Evolutionary conservation across 2,888 invertebrate genomes (phyloP), one percentile per base, ranked within the genome.

Genomic region (Anthophora plumipes): DNA sequence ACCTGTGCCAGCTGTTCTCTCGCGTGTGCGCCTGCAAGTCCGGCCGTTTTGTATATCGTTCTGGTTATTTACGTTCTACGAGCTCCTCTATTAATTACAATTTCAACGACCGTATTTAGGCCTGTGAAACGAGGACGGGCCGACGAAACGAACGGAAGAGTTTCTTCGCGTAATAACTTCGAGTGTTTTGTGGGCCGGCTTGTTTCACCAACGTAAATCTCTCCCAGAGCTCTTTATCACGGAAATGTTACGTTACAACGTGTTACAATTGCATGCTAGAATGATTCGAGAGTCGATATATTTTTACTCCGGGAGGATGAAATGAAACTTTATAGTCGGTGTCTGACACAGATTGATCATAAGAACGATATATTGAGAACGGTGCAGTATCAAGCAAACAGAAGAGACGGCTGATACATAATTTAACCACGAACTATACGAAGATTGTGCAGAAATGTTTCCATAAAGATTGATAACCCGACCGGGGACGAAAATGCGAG

Each of bases 21-120:
- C 80, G 73, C 74, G 69, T 76, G 77, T 64, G 67, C 48, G 17
- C 72, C 55, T 50, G 39, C 64, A 80, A 60, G 82, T 74, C 72
- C 67, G 72, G 66, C 77, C 74, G 82, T 84, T 86, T 85, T 88
- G 78, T 87, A 83, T 77, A 88, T 80, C 69, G 77, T 77, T 80
- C 60, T 52, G 50, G 74, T 85, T 88, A 88, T 86, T 90, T 85
- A 85, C 80, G 72, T 70, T 60, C 76, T n/a, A 48, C 43, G 31
- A 64, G 1, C 64, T 31, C 57, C 61, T 76, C 76, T 69, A 84
- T 85, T 88, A 86, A 88, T 87, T 86, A 80, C 85, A 77, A 69
- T 85, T 85, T 84, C 84, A 81, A 68, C 84, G 83, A 75, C 46
- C 74, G 46, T 57, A 68, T 84, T 80, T 79, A 68, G 75, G 46